Evolutionary conservation across 2,797 vertebrate genomes (phyloP).

Genomic region (Podargus strigoides): DNA sequence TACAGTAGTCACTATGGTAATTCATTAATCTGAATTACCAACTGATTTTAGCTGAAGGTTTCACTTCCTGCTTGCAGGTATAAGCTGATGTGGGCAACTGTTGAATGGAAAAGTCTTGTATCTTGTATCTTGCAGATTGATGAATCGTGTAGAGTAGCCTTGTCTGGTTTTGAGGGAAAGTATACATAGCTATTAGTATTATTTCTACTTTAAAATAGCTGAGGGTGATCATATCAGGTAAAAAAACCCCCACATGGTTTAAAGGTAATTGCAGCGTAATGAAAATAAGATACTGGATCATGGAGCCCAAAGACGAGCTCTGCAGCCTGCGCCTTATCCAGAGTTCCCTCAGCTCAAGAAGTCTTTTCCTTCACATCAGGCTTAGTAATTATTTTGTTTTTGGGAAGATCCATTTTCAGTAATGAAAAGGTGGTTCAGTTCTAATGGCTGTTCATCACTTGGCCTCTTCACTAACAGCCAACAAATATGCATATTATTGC

Average conservation of each 20-base stretch:
- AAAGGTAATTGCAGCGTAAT: background rate
- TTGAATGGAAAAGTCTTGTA: background rate
- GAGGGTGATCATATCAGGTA: background rate
- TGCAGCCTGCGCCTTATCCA: background rate
- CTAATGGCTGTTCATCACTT: background rate
- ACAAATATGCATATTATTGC: background rate
- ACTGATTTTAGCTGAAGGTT: background rate
- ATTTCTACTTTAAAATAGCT: background rate
- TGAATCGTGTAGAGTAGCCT: background rate
- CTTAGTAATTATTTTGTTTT: background rate
- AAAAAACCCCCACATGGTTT: background rate
- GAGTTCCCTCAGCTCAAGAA: background rate
- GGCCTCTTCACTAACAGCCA: background rate
- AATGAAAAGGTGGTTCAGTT: background rate
- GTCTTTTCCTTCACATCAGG: background rate
- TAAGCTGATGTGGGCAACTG: background rate
- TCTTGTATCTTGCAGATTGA: background rate
- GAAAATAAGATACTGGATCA: background rate
- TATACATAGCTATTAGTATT: background rate
- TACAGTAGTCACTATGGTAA: background rate
- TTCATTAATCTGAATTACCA: background rate
- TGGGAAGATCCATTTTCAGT: background rate
- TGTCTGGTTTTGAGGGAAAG: background rate
- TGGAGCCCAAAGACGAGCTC: background rate
- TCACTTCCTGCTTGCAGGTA: background rate